Evolutionary conservation across 2,113 vertebrate genomes (phyloP).

Genomic region (Tachuris rubrigastra): DNA sequence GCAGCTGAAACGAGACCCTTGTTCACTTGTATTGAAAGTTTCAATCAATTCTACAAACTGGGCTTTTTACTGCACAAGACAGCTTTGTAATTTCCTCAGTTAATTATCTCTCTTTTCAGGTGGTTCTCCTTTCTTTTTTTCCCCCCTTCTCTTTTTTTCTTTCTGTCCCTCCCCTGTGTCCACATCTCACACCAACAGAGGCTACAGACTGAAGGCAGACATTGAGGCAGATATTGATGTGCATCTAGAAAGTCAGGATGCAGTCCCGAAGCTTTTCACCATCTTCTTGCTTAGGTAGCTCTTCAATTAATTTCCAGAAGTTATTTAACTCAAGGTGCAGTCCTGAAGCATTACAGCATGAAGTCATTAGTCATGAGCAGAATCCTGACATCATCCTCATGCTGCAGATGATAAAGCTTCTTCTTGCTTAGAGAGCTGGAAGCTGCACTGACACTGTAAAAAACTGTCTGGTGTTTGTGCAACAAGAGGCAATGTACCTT

Average conservation of each 20-base stretch:
- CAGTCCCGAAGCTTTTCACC: background rate
- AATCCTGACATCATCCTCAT: conserved; percentile 18
- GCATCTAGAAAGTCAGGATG: background rate
- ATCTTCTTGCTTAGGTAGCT: conserved; percentile 7
- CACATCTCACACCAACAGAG: background rate
- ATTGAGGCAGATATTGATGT: background rate
- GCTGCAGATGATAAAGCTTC: background rate
- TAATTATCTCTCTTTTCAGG: background rate
- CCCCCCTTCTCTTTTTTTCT: too few relatives aligned
- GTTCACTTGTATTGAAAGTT: background rate
- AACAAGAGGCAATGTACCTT: background rate
- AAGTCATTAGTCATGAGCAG: conserved; percentile 39
- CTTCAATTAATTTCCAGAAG: conserved; percentile 39
- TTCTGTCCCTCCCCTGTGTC: rapidly evolving
- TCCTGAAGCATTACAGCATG: conserved; percentile 18
- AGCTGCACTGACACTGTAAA: background rate
- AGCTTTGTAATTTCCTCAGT: background rate
- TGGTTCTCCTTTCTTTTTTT: background rate
- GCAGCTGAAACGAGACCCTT: background rate
- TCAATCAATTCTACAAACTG: background rate
- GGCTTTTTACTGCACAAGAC: background rate
- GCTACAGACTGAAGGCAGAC: background rate
- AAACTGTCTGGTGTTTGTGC: background rate
- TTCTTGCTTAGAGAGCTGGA: background rate
- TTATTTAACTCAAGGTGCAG: conserved; percentile 24